These are phyloP conservation scores for Linurgus olivaceus DNA, from an alignment of 2,797 vertebrate genomes.

Conservation along the genomic window DNA sequence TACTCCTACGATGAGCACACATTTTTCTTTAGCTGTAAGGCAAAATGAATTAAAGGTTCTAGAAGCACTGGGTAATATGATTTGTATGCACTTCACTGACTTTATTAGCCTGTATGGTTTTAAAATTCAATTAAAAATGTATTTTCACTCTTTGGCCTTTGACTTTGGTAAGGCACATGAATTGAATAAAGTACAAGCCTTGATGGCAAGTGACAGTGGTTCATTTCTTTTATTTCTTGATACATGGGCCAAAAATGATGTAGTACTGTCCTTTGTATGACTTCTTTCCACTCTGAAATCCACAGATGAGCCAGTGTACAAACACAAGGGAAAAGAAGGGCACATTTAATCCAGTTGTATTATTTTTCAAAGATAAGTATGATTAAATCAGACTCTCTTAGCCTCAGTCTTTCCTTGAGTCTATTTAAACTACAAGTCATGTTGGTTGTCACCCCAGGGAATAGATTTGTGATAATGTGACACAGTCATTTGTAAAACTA, in stretches of 20 bases:
- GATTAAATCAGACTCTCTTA: constrained; percentile 13
- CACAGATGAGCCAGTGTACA: neutral
- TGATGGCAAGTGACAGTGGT: neutral
- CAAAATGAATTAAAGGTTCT: constrained; percentile 59
- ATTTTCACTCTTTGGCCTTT: constrained; percentile 46
- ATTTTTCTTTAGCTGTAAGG: constrained; percentile 67
- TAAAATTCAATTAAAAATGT: constrained; percentile 63
- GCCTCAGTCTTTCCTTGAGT: neutral
- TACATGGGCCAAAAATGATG: neutral
- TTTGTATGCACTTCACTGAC: constrained; percentile 61
- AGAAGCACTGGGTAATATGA: constrained; percentile 61
- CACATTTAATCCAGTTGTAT: neutral
- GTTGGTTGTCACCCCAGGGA: neutral
- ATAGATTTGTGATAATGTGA: neutral
- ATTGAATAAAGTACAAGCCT: neutral
- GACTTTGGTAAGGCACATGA: constrained; percentile 27
- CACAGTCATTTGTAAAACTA: constrained; percentile 21
- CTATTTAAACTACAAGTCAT: neutral
- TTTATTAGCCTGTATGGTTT: constrained; percentile 66
- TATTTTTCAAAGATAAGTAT: constrained; percentile 6
- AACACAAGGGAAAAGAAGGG: neutral
- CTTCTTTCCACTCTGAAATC: neutral
- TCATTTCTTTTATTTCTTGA: neutral
- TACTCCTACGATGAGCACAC: constrained; percentile 53
- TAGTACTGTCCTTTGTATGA: neutral